Conservation (phyloP, 2,888 invertebrate species). For the Aphidius colemani region DNA sequence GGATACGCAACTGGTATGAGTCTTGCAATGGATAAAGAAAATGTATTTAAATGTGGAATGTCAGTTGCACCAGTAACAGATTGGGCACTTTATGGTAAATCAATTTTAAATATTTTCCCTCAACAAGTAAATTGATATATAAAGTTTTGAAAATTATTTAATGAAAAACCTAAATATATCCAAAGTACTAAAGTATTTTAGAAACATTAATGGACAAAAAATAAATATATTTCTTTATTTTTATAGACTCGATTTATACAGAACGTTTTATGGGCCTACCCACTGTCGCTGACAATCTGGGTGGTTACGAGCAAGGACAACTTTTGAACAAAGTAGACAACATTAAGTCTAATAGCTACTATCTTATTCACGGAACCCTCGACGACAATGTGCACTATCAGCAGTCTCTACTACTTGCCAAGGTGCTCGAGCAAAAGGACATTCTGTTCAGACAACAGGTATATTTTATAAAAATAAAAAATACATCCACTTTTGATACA, state of each 20-base stretch:
- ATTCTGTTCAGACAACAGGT: conserved; percentile 93
- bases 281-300: conserved; percentile 68
- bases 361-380: conserved; percentile 91
- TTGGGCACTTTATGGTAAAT: conserved; percentile 90
- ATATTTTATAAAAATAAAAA: conserved; percentile 31
- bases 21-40: conserved; percentile 74
- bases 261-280: conserved; percentile 96
- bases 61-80: conserved; percentile 97
- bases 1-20: conserved; percentile 91
- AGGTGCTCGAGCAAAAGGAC: conserved; percentile 81
- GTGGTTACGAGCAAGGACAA: conserved; percentile 77
- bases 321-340: conserved; percentile 72
- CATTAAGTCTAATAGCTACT: conserved; percentile 76
- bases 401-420: conserved; percentile 90
- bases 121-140: not conserved
- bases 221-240: conserved; percentile 35
- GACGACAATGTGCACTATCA: conserved; percentile 98
- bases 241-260: conserved; percentile 92
- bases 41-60: conserved; percentile 89
- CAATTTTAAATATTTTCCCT: not conserved
- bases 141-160: too few species aligned
- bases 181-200: too few species aligned
- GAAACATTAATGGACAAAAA: too few species aligned
- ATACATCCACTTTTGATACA: too few species aligned
- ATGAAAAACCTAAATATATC: too few species aligned